Percentiles rank a stretch among this genome's conserved stretches.
phyloP scores from a whole-genome alignment of 2,888 invertebrate species.

The Drosophila lacicola region DNA sequence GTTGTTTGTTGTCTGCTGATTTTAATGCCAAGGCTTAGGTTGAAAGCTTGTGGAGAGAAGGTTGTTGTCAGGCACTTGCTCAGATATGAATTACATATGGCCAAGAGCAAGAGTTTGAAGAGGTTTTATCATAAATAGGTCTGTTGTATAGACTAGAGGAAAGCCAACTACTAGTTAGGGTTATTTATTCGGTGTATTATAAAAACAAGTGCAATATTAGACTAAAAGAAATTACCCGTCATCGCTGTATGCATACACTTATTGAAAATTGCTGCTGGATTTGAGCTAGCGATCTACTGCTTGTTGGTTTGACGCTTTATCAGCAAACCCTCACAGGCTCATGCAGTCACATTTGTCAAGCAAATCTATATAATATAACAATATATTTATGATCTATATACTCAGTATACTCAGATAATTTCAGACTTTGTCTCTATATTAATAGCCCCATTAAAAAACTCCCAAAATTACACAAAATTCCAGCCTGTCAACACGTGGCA shows the following conservation, averaged over 20 bases:
- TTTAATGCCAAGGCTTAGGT: slow-evolving; percentile 16
- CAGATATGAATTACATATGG: slow-evolving; percentile 22
- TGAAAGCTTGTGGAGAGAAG: slow-evolving; percentile 22
- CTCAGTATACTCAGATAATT: background rate
- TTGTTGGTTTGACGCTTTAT: too few species aligned
- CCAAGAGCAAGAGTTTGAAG: slow-evolving; percentile 8
- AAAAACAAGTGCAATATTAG: too few species aligned
- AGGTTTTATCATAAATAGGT: background rate
- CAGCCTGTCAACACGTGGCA: slow-evolving; percentile 22
- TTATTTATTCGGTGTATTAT: too few species aligned
- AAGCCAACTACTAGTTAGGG: background rate
- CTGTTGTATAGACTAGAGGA: background rate
- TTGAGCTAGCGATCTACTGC: too few species aligned
- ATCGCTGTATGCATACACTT: too few species aligned
- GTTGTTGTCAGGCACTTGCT: slow-evolving; percentile 26
- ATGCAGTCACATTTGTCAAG: too few species aligned
- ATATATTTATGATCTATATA: background rate
- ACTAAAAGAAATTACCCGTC: too few species aligned
- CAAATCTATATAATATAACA: too few species aligned
- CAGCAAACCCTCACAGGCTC: too few species aligned
- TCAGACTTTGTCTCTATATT: background rate
- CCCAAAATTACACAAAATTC: background rate
- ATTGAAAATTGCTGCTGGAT: too few species aligned
- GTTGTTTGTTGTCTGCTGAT: slow-evolving; percentile 31
- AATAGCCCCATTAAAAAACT: background rate